These are phyloP conservation scores for Drosophila pallidifrons DNA, from an alignment of 1,140 invertebrate species.

Conservation along the genomic window DNA sequence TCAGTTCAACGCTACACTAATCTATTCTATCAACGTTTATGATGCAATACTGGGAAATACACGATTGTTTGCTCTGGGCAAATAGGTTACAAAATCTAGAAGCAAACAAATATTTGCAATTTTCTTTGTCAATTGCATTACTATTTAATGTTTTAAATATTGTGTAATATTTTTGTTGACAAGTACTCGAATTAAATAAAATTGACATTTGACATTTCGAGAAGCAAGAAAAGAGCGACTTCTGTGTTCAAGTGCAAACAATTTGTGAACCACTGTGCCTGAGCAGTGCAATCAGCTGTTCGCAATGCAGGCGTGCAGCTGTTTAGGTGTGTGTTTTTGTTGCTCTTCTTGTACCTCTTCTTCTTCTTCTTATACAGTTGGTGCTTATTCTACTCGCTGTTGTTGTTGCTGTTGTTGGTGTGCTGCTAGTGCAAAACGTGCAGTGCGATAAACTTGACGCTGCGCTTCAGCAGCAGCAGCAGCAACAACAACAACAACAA, in stretches of 20 bases:
- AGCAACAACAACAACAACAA: constrained; percentile 31
- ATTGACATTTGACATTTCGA: no score
- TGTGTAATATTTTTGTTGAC: no score
- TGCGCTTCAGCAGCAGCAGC: constrained; percentile 29
- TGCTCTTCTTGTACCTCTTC: not conserved
- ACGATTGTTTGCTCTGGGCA: not conserved
- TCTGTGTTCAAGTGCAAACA: not conserved
- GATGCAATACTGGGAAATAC: constrained; percentile 19
- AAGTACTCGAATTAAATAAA: no score
- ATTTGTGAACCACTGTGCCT: constrained; percentile 46
- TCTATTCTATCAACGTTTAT: constrained; percentile 6
- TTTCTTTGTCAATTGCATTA: no score
- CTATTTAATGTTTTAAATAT: no score
- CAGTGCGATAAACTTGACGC: constrained; percentile 31
- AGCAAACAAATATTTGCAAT: no score
- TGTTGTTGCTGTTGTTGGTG: constrained; percentile 22
- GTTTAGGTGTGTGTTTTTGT: constrained; percentile 36
- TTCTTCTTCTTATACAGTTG: not conserved
- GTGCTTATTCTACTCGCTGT: not conserved
- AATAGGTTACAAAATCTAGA: no score
- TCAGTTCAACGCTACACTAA: not conserved
- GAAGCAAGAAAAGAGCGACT: no score
- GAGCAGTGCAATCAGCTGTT: constrained; percentile 55
- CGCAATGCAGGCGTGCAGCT: constrained; percentile 51
- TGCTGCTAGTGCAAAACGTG: constrained; percentile 36